Evolutionary conservation across 2,888 invertebrate genomes (phyloP), one percentile per base, ranked within the genome.

Genomic region (Tiphia femorata): DNA sequence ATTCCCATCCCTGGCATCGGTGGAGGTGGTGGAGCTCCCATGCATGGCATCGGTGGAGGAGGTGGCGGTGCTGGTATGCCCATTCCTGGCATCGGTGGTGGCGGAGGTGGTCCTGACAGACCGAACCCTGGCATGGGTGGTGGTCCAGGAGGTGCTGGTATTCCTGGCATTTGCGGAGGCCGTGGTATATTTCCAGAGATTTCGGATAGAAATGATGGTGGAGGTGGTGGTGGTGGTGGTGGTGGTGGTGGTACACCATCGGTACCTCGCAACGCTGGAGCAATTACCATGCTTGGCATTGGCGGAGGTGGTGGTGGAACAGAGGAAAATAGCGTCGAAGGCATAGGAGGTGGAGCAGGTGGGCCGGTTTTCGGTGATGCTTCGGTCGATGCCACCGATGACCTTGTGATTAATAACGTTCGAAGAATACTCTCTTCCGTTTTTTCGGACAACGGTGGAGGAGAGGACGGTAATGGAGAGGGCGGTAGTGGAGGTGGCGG

Each of bases 91-190:
- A 79, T 76, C 5, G 49, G 62, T 8, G 55, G 49, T 5, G 58
- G 37, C 12, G 47, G 52, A 4, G 54, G 61, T 4, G 55, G 29
- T 10, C 43, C 37, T 8, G 12, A 82, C 58, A 81, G 77, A 0
- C 77, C 82, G 50, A 70, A 73, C 1, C 84, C 85, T 63, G 83
- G 64, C 42, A 85, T 84, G 61, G 77, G 86, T 51, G 77, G 85
- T 0, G 83, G 79, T 58, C 84, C 82, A 0, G 84, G 84, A n/a
- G 49, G 49, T 0, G 61, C 84, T 80, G 14, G 80, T 21, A 44
- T 70, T 25, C 78, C 82, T 0, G 84, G 81, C 72, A 82, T 76
- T 0, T 82, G 80, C 0, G 84, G 85, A 62, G 55, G 49, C 2
- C 49, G 50, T 7, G 48, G 46, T 3, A 29, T 3, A 1, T 12